Percentiles rank a stretch among this genome's conserved stretches.
Evolutionary conservation across 2,888 invertebrate genomes (phyloP).

Genomic region (Pecten maximus): DNA sequence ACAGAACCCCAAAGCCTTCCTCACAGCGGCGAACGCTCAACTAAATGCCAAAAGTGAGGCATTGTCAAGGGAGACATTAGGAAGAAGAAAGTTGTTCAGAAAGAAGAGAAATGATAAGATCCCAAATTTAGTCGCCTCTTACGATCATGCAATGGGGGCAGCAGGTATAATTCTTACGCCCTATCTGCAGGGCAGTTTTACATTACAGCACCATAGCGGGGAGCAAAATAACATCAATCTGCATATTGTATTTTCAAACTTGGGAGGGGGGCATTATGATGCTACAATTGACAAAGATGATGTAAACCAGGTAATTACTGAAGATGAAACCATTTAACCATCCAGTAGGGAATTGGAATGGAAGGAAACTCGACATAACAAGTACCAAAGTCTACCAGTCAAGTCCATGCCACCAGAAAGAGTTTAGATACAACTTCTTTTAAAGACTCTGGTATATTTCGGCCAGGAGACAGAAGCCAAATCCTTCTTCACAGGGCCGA

Average conservation of each 20-base stretch:
- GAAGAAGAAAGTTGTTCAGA: no score
- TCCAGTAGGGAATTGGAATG: background rate
- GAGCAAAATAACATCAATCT: background rate
- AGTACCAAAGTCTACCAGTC: background rate
- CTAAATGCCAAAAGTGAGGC: no score
- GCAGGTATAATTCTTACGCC: no score
- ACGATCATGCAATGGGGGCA: no score
- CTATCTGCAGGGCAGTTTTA: no score
- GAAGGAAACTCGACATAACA: background rate
- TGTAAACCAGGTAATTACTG: background rate
- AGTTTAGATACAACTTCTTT: background rate
- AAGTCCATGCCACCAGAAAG: background rate
- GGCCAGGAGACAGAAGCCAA: no score
- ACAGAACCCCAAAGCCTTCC: no score
- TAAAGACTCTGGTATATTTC: background rate
- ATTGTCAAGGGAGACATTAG: no score
- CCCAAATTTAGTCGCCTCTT: no score
- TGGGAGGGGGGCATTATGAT: constrained; percentile 37
- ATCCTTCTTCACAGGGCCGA: no score
- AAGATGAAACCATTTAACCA: constrained; percentile 1
- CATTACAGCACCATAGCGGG: constrained; percentile 26
- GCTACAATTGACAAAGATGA: background rate
- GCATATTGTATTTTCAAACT: background rate
- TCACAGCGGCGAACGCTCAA: no score
- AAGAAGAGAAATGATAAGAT: no score